Evolutionary conservation across 2,888 invertebrate genomes (phyloP).

Genomic region (Lepidochrysops patricia): DNA sequence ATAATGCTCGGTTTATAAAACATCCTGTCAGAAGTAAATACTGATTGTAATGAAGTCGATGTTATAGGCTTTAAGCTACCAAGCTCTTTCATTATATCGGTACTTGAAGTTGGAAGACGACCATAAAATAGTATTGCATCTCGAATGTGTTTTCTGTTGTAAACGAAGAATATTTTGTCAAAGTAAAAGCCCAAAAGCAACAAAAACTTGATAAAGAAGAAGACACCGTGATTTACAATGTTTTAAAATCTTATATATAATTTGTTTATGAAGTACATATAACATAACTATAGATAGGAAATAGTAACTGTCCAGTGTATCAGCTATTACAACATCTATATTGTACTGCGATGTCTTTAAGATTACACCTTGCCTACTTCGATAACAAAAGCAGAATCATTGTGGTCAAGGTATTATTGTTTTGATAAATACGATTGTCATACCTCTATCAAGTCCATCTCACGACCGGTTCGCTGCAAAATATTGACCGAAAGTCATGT

Average conservation of each 20-base stretch:
- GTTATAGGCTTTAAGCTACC: constrained; percentile 1
- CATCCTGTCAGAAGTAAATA: constrained; percentile 29
- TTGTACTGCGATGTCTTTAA: neutral
- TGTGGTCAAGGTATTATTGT: constrained; percentile 33
- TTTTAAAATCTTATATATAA: too few species aligned
- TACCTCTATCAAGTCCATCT: constrained; percentile 40
- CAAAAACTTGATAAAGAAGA: too few species aligned
- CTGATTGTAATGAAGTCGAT: constrained; percentile 24
- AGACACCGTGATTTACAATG: too few species aligned
- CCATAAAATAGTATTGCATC: neutral
- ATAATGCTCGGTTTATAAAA: constrained; percentile 35
- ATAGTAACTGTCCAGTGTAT: too few species aligned
- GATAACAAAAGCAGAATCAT: constrained; percentile 1
- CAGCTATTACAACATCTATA: neutral
- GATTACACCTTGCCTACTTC: constrained; percentile 3
- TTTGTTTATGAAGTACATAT: too few species aligned
- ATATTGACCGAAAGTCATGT: constrained; percentile 56
- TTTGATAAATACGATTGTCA: constrained; percentile 44
- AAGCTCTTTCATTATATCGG: neutral
- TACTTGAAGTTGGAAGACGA: neutral
- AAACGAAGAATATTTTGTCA: neutral
- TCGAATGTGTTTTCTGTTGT: neutral
- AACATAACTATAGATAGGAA: too few species aligned
- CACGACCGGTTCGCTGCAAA: constrained; percentile 51
- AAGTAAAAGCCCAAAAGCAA: too few species aligned